Evolutionary conservation across 1,140 invertebrate genomes (phyloP), one percentile per base, ranked within the genome.

Genomic region (Penaeus japonicus): DNA sequence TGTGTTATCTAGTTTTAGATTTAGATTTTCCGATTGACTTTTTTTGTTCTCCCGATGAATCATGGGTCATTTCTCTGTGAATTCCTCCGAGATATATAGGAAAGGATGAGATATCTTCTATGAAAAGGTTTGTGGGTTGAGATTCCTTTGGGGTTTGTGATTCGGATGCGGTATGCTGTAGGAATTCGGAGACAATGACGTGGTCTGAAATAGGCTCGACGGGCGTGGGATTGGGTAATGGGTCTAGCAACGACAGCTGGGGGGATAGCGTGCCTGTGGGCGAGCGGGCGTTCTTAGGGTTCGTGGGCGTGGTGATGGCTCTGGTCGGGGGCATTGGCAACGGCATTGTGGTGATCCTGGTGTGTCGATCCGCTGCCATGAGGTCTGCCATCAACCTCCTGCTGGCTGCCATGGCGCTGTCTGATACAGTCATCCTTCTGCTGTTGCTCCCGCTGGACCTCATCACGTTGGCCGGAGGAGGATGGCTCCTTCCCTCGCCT

Each of bases 241-340:
- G 24, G 47, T 75, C 73, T 7, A 39, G n/a, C 12, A 39, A 59
- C 15, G n/a, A 35, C 15, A 24, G 30, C 22, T 85, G 84, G 84
- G 54, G 32, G 18, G 73, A 53, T 0, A 32, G 0, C 20, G 77
- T 87, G 77, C 55, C 30, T 7, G 57, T 62, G 55, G 77, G 75
- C 5, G 85, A 80, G 55, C 75, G 80, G 55, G 85, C 53, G 20
- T 18, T 80, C 27, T 39, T 87, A 35, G 57, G 75, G 15, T 32
- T n/a, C 18, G 77, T 80, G 30, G 85, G 85, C n/a, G 77, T 80
- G 32, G 22, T 80, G 57, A 80, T 87, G 85, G 85, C 32, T 12
- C 7, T 87, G 57, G 85, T 87, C 20, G 85, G 85, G 1, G 85
- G 77, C 12, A 24, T 80, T 4, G 85, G 85, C 12, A 87, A 87